These are phyloP conservation scores for Hemibates koningsi DNA, from an alignment of 2,113 vertebrate genomes.

Conservation along the genomic window DNA sequence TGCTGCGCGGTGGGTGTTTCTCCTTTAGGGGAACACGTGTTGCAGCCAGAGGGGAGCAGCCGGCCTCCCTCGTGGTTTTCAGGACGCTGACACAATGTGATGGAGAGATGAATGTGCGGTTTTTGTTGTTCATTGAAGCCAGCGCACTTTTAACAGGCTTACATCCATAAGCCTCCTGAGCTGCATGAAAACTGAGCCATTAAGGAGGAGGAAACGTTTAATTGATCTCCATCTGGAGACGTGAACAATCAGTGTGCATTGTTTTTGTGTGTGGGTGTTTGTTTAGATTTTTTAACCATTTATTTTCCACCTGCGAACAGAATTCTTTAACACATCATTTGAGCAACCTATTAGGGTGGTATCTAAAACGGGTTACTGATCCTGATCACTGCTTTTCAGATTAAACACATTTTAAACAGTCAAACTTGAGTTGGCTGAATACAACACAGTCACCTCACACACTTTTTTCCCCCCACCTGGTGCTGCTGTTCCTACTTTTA, in stretches of 20 bases:
- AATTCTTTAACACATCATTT: neutral
- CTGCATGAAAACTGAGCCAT: neutral
- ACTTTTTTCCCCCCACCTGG: neutral
- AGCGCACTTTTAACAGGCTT: neutral
- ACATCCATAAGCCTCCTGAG: neutral
- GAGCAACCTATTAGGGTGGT: neutral
- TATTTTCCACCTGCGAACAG: fast-evolving
- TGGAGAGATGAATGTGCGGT: neutral
- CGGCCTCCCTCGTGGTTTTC: constrained; percentile 1
- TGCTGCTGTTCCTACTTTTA: neutral
- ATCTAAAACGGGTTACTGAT: neutral
- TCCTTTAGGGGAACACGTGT: constrained; percentile 21
- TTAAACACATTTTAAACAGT: neutral
- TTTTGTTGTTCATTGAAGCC: neutral
- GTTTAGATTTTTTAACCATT: neutral
- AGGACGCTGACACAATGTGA: neutral
- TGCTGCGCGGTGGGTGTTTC: constrained; percentile 6
- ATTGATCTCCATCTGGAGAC: neutral
- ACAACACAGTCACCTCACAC: neutral
- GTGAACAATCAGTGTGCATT: neutral
- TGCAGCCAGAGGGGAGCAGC: neutral
- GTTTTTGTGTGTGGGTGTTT: neutral
- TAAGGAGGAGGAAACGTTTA: neutral
- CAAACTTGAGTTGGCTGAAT: neutral
- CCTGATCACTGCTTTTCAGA: neutral